A percentile compares a stretch with the other conserved stretches of the same genome.
Conservation (phyloP, 2,888 invertebrate species). For the Lepidocyrtoides sp. region DNA sequence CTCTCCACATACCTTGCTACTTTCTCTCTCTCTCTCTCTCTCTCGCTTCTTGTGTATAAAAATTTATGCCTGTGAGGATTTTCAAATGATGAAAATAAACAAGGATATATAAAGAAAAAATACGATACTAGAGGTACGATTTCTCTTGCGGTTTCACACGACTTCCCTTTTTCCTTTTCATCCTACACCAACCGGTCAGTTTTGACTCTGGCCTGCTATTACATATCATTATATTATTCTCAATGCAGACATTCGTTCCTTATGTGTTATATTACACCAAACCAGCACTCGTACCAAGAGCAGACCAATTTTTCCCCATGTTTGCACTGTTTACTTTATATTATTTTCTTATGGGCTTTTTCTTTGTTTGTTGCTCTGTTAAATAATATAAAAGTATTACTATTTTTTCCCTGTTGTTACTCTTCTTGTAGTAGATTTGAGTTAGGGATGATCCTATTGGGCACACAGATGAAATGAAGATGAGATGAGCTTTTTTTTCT, state of each 20-base stretch:
- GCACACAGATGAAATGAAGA: constrained; percentile 3
- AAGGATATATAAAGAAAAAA: constrained; percentile 6
- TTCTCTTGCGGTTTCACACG: constrained; percentile 45
- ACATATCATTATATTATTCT: constrained; percentile 26
- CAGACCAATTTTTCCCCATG: background rate
- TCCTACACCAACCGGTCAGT: constrained; percentile 46
- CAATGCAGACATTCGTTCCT: constrained; percentile 1
- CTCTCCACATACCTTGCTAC: background rate
- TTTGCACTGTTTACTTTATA: constrained; percentile 18
- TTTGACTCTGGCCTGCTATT: constrained; percentile 32
- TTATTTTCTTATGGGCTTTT: background rate
- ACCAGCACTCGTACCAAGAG: background rate
- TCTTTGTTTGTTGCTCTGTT: constrained; percentile 8
- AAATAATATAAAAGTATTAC: constrained; percentile 40
- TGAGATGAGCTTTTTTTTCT: background rate
- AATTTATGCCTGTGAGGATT: constrained; percentile 51
- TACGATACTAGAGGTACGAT: background rate
- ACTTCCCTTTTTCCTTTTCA: background rate
- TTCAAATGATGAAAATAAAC: constrained; percentile 41
- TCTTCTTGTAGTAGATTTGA: background rate
- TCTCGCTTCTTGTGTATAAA: constrained; percentile 25
- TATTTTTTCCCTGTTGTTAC: background rate
- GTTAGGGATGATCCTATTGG: constrained; percentile 4
- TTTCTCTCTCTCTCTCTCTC: background rate
- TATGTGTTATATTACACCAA: background rate